Evolutionary conservation across 2,888 invertebrate species (phyloP), one percentile per base, ranked within the genome.

Genomic region (Dilophus febrilis): DNA sequence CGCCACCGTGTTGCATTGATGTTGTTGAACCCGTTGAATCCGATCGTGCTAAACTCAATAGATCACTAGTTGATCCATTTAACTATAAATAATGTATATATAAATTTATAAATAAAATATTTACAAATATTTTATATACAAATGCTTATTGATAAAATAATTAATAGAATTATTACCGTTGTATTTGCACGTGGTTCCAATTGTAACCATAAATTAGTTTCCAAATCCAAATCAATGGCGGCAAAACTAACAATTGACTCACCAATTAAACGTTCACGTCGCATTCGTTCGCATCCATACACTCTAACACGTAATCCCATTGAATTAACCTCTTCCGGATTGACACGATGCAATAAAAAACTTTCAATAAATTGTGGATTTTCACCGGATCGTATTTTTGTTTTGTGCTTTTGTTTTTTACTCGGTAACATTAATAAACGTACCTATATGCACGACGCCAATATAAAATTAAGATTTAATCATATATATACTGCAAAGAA

Each of bases 21-120:
- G 88, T 90, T 50, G 88, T 88, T 0, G 91, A 92, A 26, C 90
- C 90, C 6, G 90, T 87, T 49, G 88, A 88, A 63, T 94, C 92
- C 46, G 91, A 92, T 42, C 90, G 70, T 14, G 90, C 84, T 52
- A 92, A 67, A 58, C 85, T 86, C 49, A 77, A 65, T 42, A 79
- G 64, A 54, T 82, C 82, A 51, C 74, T 74, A 14, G 63, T 55
- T 39, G 65, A 65, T 35, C 67, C 67, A 51, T 63, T 64, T 46
- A 71, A 53, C 70, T 70, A 46, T 29, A 22, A 6, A 6, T 22
- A 6, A 22, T 22, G 22, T 6, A 22, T 22, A 22, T 6, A 55
- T 52, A 41, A 40, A 37, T 26, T 38, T 26, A 42, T 33, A 37
- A 32, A 19, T 10, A 42, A 19, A 3, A 19, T 3, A 28, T 26